These are phyloP conservation scores for Eristalis intricaria DNA, from an alignment of 2,888 invertebrate genomes.

Conservation along the genomic window DNA sequence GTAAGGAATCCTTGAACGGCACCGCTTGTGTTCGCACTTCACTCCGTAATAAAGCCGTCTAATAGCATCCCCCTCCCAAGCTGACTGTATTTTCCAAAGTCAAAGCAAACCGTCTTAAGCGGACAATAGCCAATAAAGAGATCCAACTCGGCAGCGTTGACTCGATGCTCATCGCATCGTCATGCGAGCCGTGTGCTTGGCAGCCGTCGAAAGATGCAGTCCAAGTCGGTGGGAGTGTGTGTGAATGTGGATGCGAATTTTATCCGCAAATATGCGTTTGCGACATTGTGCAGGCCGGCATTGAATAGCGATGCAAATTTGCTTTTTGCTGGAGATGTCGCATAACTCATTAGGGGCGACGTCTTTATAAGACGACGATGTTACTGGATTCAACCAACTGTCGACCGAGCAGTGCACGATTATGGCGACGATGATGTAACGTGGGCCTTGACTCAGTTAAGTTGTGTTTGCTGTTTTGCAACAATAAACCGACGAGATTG, in stretches of 20 bases:
- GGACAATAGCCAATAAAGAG: neutral
- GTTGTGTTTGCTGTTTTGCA: constrained; percentile 3
- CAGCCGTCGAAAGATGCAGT: neutral
- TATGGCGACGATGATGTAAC: constrained; percentile 11
- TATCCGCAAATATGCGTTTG: constrained; percentile 33
- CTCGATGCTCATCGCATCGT: neutral
- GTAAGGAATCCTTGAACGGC: too few species aligned
- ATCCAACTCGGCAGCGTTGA: constrained; percentile 7
- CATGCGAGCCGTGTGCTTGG: neutral
- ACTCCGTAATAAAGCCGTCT: neutral
- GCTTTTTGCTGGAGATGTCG: constrained; percentile 34
- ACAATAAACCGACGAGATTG: neutral
- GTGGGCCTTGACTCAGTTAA: constrained; percentile 45
- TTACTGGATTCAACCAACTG: neutral
- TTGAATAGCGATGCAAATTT: constrained; percentile 56
- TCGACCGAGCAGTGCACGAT: neutral
- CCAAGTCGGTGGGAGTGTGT: neutral
- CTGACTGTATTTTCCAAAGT: neutral
- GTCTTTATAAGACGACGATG: constrained; percentile 26
- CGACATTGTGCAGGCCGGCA: constrained; percentile 10
- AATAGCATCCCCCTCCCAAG: neutral
- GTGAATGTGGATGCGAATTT: constrained; percentile 30
- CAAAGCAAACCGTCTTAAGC: neutral
- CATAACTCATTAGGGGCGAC: constrained; percentile 53
- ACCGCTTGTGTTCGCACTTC: neutral